Evolutionary conservation across 2,888 invertebrate species (phyloP), one percentile per base, ranked within the genome.

Genomic region (Folsomia candida): DNA sequence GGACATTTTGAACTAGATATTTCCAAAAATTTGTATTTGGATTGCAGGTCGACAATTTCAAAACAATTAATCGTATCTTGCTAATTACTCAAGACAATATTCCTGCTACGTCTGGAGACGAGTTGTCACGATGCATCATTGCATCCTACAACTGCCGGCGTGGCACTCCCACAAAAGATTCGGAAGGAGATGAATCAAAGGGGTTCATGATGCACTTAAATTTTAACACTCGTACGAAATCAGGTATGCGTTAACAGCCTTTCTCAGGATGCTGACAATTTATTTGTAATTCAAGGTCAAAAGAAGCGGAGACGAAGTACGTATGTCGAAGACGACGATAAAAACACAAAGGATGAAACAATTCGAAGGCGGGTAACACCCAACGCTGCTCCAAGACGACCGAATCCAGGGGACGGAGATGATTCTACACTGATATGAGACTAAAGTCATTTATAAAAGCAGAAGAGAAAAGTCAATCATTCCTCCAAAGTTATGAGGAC

Each of bases 41-140:
- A 28, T 9, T 47, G 9, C 24, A 64, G 63, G 3, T 66, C 14
- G 37, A 51, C 51, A 68, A 72, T 60, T 65, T 71, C 1, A 71
- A 72, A 51, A 74, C 76, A 1, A 29, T 70, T 11, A 76, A 73
- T 54, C 51, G 78, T 24, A 51, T 78, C 0, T n/a, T 78, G 25
- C 29, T 78, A 4, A 69, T 78, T 24, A 65, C 77, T 0, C 61
- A 60, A 51, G 78, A 78, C 28, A 67, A 74, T 25, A 59, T 68
- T 47, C 66, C 57, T n/a, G 62, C 70, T 1, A 18, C 51, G 24
- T 62, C 65, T 2, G 58, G 51, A 24, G 58, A 64, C 11, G 64
- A 57, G 1, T 24, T 74, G 28, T 67, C 64, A 14, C 28, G 51
- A 68, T 74, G 67, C 28, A 26, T 74, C 18, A 18, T 24, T 20